A percentile compares a stretch with the other conserved stretches of the same genome.
phyloP scores from a whole-genome alignment of 2,113 vertebrate genomes.

The Camelus dromedarius region DNA sequence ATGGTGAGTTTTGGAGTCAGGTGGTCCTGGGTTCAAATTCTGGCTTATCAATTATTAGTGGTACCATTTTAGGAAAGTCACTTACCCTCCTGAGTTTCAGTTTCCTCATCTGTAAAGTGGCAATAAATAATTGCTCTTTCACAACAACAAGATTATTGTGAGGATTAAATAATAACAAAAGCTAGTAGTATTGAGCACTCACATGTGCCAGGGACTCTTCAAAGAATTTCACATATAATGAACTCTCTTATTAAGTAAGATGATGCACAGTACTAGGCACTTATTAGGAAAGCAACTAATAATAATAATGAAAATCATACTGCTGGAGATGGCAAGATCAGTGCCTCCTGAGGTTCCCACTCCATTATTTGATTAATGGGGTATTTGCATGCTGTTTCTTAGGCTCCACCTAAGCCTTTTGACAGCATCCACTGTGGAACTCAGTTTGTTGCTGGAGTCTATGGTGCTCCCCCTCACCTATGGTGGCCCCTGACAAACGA shows the following conservation, averaged over 20 bases:
- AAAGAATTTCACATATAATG: neutral
- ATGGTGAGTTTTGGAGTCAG: neutral
- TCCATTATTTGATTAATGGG: neutral
- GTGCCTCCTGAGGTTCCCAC: neutral
- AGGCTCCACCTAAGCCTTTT: neutral
- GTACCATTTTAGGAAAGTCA: neutral
- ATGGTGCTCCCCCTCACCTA: neutral
- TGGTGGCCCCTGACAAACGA: neutral
- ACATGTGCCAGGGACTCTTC: neutral
- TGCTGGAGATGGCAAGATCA: neutral
- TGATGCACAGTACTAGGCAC: neutral
- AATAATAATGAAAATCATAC: neutral
- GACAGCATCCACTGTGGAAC: neutral
- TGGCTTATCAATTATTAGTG: neutral
- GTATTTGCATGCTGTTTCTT: neutral
- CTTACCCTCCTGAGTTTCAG: neutral
- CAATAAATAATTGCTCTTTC: neutral
- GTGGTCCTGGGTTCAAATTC: neutral
- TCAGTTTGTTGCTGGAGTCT: neutral
- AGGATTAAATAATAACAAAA: neutral
- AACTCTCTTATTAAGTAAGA: constrained; percentile 1
- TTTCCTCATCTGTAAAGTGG: neutral
- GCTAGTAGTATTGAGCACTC: neutral
- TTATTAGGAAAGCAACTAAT: neutral
- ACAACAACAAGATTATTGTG: neutral